These are phyloP conservation scores for Drosophila saltans DNA, from an alignment of 1,140 invertebrate species.

Conservation along the genomic window DNA sequence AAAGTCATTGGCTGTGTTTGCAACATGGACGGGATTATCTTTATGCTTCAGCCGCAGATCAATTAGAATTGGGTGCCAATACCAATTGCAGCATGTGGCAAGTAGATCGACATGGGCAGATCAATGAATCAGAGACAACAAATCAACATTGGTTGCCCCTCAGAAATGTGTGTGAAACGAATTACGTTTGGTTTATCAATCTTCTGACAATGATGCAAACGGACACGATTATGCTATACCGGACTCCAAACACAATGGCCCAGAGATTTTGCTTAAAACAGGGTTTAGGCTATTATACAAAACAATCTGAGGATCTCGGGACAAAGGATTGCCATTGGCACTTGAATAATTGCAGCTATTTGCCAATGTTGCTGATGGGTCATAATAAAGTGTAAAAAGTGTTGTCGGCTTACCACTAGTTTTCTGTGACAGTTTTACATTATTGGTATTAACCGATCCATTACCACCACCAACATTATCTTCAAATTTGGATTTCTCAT, in stretches of 20 bases:
- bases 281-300: not conserved
- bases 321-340: constrained; percentile 43
- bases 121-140: not conserved
- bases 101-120: not conserved
- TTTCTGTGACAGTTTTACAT: constrained; percentile 27
- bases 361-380: constrained; percentile 19
- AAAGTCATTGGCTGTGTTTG: constrained; percentile 49
- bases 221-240: constrained; percentile 1
- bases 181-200: constrained; percentile 36
- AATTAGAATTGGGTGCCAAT: constrained; percentile 48
- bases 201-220: constrained; percentile 13
- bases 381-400: not conserved
- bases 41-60: constrained; percentile 23
- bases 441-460: constrained; percentile 13
- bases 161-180: constrained; percentile 43
- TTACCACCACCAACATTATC: not conserved
- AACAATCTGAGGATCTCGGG: not conserved
- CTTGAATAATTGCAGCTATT: constrained; percentile 47
- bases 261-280: constrained; percentile 29
- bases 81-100: constrained; percentile 57
- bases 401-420: constrained; percentile 40
- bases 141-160: constrained; percentile 24
- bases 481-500: constrained; percentile 54
- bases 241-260: constrained; percentile 1
- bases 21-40: constrained; percentile 39